These are phyloP conservation scores for Oncorhynchus clarkii DNA, from an alignment of 2,113 vertebrate species.

Conservation along the genomic window DNA sequence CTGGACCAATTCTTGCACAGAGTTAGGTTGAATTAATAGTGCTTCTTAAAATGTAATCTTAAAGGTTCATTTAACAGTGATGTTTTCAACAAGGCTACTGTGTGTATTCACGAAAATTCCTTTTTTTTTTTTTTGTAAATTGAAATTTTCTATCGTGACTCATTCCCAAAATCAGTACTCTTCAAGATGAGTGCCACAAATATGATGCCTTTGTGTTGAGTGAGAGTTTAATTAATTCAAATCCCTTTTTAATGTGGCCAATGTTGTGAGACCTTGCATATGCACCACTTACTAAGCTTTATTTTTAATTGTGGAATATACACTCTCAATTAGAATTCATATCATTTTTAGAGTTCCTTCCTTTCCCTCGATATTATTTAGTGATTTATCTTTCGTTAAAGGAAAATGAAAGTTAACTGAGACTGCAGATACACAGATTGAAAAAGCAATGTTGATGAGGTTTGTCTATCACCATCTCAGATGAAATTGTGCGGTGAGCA, in stretches of 20 bases:
- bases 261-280: constrained; percentile 6
- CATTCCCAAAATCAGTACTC: constrained; percentile 10
- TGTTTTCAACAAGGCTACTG: not conserved
- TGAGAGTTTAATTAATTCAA: not conserved
- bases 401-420: not conserved
- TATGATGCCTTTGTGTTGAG: not conserved
- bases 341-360: not conserved
- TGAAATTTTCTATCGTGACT: not conserved
- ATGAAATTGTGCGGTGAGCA: not conserved
- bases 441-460: not conserved
- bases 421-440: not conserved
- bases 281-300: not conserved
- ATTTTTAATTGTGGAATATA: not conserved
- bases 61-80: not conserved
- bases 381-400: not conserved
- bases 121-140: too few relatives aligned
- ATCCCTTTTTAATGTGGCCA: not conserved
- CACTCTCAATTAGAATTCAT: not conserved
- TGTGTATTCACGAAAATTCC: not conserved
- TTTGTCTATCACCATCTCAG: not conserved
- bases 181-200: constrained; percentile 7
- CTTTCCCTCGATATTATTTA: not conserved
- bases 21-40: not conserved
- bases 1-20: not conserved
- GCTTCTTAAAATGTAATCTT: not conserved